Evolutionary conservation across 2,888 invertebrate genomes (phyloP).

Genomic region (Netelia melanura): DNA sequence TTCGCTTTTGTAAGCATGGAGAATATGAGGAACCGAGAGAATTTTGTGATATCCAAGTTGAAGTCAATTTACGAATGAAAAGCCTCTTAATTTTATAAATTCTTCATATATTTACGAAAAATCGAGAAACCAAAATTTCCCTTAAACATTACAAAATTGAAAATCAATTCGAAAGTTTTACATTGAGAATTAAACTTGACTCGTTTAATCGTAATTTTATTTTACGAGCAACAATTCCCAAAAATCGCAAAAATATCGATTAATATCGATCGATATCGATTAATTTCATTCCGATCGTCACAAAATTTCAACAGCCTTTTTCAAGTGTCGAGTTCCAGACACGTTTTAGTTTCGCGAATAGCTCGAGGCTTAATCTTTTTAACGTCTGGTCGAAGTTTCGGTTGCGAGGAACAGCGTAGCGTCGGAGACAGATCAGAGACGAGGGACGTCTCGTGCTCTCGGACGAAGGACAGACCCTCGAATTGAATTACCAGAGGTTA

Average conservation of each 20-base stretch:
- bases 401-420: not conserved
- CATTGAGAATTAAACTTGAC: no score
- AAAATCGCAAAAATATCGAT: not conserved
- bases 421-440: constrained; percentile 2
- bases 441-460: constrained; percentile 24
- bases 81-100: no score
- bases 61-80: no score
- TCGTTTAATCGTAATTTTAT: no score
- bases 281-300: no score
- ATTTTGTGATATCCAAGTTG: not conserved
- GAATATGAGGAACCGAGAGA: not conserved
- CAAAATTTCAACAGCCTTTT: constrained; percentile 24
- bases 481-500: constrained; percentile 62
- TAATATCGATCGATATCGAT: not conserved
- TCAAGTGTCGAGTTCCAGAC: constrained; percentile 4
- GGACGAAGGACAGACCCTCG: constrained; percentile 46
- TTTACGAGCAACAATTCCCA: no score
- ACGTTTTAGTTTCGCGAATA: constrained; percentile 17
- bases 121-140: no score
- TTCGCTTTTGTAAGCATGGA: not conserved
- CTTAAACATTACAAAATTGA: no score
- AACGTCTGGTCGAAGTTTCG: constrained; percentile 34
- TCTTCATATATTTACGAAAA: not conserved
- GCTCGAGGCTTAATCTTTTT: constrained; percentile 52
- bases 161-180: not conserved